Percentiles rank a stretch among this genome's conserved stretches.
Conservation (phyloP, 2,113 vertebrate genomes). For the Caretta caretta region DNA sequence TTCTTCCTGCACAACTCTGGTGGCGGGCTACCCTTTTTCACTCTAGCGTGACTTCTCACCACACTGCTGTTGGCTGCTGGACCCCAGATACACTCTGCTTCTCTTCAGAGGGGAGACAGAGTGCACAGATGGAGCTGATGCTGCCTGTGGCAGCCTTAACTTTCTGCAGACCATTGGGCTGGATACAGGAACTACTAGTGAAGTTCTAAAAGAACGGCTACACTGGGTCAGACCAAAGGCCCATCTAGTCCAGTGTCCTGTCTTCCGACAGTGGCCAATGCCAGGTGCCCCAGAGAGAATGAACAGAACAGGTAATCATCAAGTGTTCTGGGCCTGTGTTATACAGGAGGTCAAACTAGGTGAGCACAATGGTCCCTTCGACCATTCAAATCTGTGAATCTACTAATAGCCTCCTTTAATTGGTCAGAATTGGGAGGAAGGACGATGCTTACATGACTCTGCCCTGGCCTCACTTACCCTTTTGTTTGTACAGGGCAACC, state of each 20-base stretch:
- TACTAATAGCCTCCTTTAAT: not conserved
- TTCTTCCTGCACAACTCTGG: not conserved
- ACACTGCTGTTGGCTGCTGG: not conserved
- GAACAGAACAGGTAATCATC: no score
- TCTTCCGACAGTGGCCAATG: no score
- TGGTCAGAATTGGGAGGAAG: not conserved
- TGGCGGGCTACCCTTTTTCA: not conserved
- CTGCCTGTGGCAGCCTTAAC: not conserved
- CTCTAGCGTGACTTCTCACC: not conserved
- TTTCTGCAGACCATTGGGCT: not conserved
- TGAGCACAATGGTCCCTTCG: not conserved
- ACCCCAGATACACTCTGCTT: not conserved
- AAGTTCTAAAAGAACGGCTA: not conserved
- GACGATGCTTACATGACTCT: not conserved
- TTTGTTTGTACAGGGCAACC: not conserved
- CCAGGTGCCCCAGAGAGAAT: no score
- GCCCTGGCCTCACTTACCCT: not conserved
- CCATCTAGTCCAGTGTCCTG: no score
- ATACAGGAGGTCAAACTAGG: fast-evolving
- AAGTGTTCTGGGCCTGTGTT: no score
- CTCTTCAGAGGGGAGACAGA: not conserved
- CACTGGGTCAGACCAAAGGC: no score
- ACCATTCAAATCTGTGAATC: not conserved
- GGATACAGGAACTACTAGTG: not conserved
- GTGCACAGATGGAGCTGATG: no score